These are phyloP conservation scores for Chironomus riparius DNA, from an alignment of 2,888 invertebrate genomes.

Conservation along the genomic window DNA sequence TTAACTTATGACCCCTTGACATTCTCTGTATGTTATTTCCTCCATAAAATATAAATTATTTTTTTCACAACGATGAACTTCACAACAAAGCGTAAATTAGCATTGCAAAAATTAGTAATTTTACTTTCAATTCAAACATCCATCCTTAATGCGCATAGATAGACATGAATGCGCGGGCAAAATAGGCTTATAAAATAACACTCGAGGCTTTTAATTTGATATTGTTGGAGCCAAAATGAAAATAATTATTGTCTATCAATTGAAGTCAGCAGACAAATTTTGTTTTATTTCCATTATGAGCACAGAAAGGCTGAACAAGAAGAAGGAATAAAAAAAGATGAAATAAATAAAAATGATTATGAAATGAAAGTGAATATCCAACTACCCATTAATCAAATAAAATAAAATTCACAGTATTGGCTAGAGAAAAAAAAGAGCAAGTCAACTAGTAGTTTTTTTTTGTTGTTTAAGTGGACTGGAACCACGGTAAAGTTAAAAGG, in stretches of 20 bases:
- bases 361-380: constrained; percentile 14
- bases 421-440: not conserved
- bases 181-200: no score
- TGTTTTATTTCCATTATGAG: no score
- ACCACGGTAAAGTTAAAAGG: constrained; percentile 15
- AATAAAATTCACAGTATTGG: not conserved
- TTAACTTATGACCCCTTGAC: no score
- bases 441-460: not conserved
- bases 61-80: not conserved
- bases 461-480: not conserved
- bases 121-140: not conserved
- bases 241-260: no score
- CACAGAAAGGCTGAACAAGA: no score
- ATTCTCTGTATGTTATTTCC: no score
- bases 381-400: constrained; percentile 18
- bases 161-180: no score
- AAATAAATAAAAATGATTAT: constrained; percentile 2
- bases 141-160: not conserved
- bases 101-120: constrained; percentile 2
- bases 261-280: no score
- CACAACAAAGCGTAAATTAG: not conserved
- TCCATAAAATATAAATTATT: no score
- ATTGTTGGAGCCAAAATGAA: no score
- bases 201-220: no score
- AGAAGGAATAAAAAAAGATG: not conserved